A percentile compares a stretch with the other conserved stretches of the same genome.
phyloP scores from a whole-genome alignment of 2,888 invertebrate species.

The Zygaena filipendulae region DNA sequence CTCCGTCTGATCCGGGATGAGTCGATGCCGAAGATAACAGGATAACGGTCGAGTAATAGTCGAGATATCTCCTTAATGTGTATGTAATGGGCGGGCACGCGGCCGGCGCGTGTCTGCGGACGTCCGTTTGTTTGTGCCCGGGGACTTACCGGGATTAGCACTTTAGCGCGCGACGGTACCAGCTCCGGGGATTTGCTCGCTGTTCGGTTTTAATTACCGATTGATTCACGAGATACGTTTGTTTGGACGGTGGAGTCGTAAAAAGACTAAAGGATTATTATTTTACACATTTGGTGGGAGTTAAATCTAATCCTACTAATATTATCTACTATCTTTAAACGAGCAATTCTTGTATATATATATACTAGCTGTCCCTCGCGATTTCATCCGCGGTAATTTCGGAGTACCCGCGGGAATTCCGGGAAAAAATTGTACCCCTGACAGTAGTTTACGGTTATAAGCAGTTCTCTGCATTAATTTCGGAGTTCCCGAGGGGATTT shows the following conservation, averaged over 20 bases:
- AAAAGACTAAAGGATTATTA: slow-evolving; percentile 51
- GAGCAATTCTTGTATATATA: too few relatives aligned
- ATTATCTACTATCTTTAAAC: too few relatives aligned
- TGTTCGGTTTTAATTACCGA: slow-evolving; percentile 52
- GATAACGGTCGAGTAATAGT: slow-evolving; percentile 55
- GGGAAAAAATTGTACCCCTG: too few relatives aligned
- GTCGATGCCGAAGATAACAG: slow-evolving; percentile 44
- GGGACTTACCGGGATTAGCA: slow-evolving; percentile 55
- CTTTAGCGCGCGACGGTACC: slow-evolving; percentile 40
- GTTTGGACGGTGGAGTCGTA: slow-evolving; percentile 38
- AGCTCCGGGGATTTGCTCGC: slow-evolving; percentile 17
- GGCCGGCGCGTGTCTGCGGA: slow-evolving; percentile 34
- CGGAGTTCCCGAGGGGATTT: too few relatives aligned
- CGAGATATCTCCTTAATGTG: slow-evolving; percentile 53
- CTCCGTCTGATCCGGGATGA: slow-evolving; percentile 40
- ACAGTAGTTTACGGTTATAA: too few relatives aligned
- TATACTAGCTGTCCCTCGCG: too few relatives aligned
- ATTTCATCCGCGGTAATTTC: too few relatives aligned
- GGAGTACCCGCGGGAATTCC: too few relatives aligned
- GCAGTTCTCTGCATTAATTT: too few relatives aligned
- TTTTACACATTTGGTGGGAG: too few relatives aligned
- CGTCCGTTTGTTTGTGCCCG: slow-evolving; percentile 35
- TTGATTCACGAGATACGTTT: slow-evolving; percentile 42
- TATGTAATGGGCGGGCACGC: slow-evolving; percentile 46
- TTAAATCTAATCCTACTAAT: too few relatives aligned